These are phyloP conservation scores for Anthrax anthrax DNA, from an alignment of 2,888 invertebrate genomes.

Conservation along the genomic window DNA sequence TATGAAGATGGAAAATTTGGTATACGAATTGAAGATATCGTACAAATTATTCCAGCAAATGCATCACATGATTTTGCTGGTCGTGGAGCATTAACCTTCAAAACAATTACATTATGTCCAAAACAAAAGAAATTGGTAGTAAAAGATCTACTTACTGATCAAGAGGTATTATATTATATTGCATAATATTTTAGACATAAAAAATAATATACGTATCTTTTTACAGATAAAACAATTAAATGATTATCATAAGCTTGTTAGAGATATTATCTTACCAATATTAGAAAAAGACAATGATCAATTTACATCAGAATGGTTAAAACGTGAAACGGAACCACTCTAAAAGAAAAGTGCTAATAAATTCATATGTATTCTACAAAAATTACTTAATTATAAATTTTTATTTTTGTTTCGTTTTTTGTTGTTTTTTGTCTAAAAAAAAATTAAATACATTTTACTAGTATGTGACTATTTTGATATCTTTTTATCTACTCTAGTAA, in stretches of 20 bases:
- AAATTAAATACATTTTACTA: no score
- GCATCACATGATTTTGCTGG: conserved; percentile 46
- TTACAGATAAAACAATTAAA: conserved; percentile 40
- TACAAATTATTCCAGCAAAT: conserved; percentile 50
- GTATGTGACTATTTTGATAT: no score
- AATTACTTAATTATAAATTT: no score
- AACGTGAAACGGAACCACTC: conserved; percentile 59
- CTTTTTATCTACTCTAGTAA: no score
- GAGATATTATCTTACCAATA: conserved; percentile 54
- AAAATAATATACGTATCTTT: not conserved
- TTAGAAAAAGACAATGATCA: conserved; percentile 46
- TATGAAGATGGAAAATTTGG: conserved; percentile 79
- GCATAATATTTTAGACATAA: not conserved
- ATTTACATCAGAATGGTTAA: conserved; percentile 67
- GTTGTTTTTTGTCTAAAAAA: no score
- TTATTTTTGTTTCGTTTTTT: no score
- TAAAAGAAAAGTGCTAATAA: no score
- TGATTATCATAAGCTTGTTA: conserved; percentile 59
- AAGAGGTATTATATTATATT: conserved; percentile 47
- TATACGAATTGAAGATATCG: conserved; percentile 73
- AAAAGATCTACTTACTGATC: conserved; percentile 54
- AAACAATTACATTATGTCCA: conserved; percentile 79
- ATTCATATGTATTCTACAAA: no score
- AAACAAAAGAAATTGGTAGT: conserved; percentile 77
- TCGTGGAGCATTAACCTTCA: conserved; percentile 69